Evolutionary conservation across 2,888 invertebrate species (phyloP), one percentile per base, ranked within the genome.

Genomic region (Nomada lathburiana): DNA sequence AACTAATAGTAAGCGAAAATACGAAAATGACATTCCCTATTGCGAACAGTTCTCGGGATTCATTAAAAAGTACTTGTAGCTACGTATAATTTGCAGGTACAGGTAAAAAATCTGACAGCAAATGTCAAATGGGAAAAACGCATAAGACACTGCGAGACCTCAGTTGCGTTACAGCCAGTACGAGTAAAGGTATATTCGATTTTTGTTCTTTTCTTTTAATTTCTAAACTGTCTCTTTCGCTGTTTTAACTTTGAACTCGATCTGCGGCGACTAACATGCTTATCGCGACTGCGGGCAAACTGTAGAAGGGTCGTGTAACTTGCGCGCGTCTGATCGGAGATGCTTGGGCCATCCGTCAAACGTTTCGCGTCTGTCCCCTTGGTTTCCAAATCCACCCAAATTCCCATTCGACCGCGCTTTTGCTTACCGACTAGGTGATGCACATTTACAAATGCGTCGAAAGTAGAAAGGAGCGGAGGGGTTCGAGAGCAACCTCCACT

Each of bases 121-220:
- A 94, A 93, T 93, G 90, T 93, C 92, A 92, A 94, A 95, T 94
- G 94, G 94, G 94, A 94, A 95, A 94, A 93, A 94, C 94, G 91
- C 94, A 94, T 94, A 95, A 95, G 94, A 94, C 95, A 92, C 95
- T 96, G 91, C 95, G 95, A 94, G 95, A 95, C 94, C 95, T 96
- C 93, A 96, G 95, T 95, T 96, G 96, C 94, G 94, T 94, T 91
- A 93, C 94, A 88, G 93, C 94, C 90, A 94, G 94, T 93, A 93
- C 94, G 89, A 94, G 94, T 92, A 94, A 94, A 95, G 95, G 95
- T 95, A 95, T 91, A 90, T 91, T 88, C 89, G 92, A 92, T 90
- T 90, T 90, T 71, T 70, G 36, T 63, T 76, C 44, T 63, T 76
- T 69, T 69, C 52, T 72, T 71, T 73, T 68, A 63, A 9, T 20